Conservation (phyloP, 2,797 vertebrate genomes). For the Notoglanidium macrostoma region DNA sequence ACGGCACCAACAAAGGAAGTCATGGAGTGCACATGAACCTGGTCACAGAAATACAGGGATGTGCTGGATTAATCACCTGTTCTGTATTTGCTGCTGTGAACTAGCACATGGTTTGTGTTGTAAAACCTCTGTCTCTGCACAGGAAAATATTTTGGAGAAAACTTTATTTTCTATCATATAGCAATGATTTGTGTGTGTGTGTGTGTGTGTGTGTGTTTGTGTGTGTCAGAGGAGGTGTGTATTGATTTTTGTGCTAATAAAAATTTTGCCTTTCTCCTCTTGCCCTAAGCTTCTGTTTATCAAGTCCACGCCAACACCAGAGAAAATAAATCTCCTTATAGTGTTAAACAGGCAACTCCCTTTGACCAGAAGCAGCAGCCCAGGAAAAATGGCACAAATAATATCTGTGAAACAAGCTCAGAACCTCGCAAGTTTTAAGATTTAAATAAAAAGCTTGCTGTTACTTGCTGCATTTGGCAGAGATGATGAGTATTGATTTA, state of each 20-base stretch:
- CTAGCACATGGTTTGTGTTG: neutral
- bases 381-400: neutral
- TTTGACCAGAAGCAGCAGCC: neutral
- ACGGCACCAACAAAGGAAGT: conserved; percentile 11
- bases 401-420: neutral
- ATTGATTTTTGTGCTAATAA: conserved; percentile 35
- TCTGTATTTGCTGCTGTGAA: conserved; percentile 22
- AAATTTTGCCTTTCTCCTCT: neutral
- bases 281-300: neutral
- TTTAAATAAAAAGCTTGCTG: neutral
- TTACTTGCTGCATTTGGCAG: conserved; percentile 6
- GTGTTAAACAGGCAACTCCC: conserved; percentile 23
- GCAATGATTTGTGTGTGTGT: neutral
- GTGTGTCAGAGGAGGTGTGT: neutral
- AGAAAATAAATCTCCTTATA: conserved; percentile 20
- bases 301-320: neutral
- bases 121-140: neutral
- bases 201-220: neutral
- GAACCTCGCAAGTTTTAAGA: neutral
- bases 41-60: conserved; percentile 19
- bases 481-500: conserved; percentile 48
- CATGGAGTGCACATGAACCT: neutral
- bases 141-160: neutral
- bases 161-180: neutral
- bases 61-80: conserved; percentile 28